Base-by-base conservation (phyloP, 1,140 invertebrate genomes). In the Riptortus pedestris region DNA sequence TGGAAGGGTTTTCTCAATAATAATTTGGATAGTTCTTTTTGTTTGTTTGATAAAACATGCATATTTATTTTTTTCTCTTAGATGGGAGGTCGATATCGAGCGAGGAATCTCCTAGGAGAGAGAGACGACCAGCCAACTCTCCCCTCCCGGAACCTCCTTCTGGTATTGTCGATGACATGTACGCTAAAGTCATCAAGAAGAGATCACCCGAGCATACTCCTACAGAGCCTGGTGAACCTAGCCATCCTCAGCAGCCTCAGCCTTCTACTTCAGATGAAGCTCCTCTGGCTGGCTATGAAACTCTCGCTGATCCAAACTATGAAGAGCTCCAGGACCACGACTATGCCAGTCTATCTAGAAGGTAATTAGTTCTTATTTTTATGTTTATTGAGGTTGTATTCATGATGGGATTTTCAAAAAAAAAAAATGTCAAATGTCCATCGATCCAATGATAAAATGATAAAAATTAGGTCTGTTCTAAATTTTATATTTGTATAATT, bases 51-150 rank as follows among this genome's bases (percentile, higher is more conserved):
- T n/a, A n/a, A n/a, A n/a, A n/a, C n/a, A n/a, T n/a, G n/a, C n/a
- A n/a, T n/a, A 22, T 2, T 51, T 51, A 2, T 3, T 20, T 51
- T 22, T 11, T 24, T 20, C 11, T 51, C 24, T 51, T 22, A 51
- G 48, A 51, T 51, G 48, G 16, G 18, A n/a, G 48, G 2, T 51
- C 48, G 11, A 24, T 9, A 20, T 51, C 48, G 24, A 51, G 16
- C 12, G 48, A 51, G 18, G 83, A 86, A 24, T 90, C 88, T 0
- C 88, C 88, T 0, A 90, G 90, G 72, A 87, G 87, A 0, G 88
- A 91, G 74, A 90, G 90, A 74, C 80, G 88, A n/a, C 87, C 88
- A 73, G 88, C 87, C 1, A 90, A 90, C 74, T 90, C 87, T 0
- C 88, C 88, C 0, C 71, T 90, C 31, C 87, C 88, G 12, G 86